A percentile compares a stretch with the other conserved stretches of the same genome.
phyloP scores from a whole-genome alignment of 2,797 vertebrate genomes.

The Malacoraja senta region DNA sequence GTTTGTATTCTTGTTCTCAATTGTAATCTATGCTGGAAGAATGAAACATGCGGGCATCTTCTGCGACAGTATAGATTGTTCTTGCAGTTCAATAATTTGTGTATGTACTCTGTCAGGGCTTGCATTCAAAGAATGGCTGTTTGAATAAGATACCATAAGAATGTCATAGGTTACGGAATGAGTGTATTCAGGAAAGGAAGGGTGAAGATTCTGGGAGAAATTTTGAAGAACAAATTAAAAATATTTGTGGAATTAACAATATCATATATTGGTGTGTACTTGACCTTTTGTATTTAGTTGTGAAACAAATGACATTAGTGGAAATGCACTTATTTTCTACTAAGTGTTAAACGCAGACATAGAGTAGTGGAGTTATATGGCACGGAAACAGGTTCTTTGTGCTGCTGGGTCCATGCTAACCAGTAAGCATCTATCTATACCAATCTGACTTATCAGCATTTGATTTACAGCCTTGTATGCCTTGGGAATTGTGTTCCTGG shows the following conservation, averaged over 20 bases:
- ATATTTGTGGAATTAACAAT: background rate
- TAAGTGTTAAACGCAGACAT: no score
- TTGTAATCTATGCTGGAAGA: background rate
- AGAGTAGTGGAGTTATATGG: no score
- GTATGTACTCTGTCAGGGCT: background rate
- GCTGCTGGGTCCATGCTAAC: no score
- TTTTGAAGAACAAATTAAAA: background rate
- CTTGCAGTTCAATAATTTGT: background rate
- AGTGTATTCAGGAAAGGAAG: background rate
- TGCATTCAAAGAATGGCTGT: background rate
- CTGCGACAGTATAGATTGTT: background rate
- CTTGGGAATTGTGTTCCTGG: background rate
- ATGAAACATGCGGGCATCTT: background rate
- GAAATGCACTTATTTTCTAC: background rate
- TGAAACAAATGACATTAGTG: background rate
- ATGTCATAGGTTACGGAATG: background rate
- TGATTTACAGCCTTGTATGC: no score
- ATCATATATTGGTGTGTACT: background rate
- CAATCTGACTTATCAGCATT: no score
- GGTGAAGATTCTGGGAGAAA: background rate
- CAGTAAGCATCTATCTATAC: no score
- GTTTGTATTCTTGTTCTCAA: background rate
- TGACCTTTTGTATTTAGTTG: background rate
- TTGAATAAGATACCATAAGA: background rate
- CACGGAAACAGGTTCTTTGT: no score